These are phyloP conservation scores for Synanthedon formicaeformis DNA, from an alignment of 2,888 invertebrate species.

Conservation along the genomic window DNA sequence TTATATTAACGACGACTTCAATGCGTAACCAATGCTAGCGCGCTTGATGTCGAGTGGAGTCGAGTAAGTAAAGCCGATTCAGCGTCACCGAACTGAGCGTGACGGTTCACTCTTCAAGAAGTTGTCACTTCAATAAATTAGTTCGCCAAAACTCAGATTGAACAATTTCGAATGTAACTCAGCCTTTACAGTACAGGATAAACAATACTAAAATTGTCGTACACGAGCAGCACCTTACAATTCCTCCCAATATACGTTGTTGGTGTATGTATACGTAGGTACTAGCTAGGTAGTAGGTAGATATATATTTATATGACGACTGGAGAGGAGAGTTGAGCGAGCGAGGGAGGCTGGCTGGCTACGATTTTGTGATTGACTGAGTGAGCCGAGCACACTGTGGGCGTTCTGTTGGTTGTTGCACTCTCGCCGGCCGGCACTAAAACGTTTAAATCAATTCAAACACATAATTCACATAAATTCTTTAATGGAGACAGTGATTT, in stretches of 20 bases:
- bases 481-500: conserved; percentile 51
- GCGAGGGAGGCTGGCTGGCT: conserved; percentile 32
- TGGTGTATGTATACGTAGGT: not conserved
- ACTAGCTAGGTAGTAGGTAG: too few relatives aligned
- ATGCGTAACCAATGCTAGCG: too few relatives aligned
- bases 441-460: conserved; percentile 36
- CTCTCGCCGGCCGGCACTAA: conserved; percentile 47
- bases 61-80: too few relatives aligned
- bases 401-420: conserved; percentile 50
- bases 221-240: conserved; percentile 31
- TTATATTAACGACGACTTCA: too few relatives aligned
- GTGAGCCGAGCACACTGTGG: conserved; percentile 23
- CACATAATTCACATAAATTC: conserved; percentile 35
- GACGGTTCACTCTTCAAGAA: too few relatives aligned
- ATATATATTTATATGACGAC: not conserved
- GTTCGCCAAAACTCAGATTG: too few relatives aligned
- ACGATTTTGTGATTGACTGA: too few relatives aligned
- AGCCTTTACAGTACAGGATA: not conserved
- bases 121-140: too few relatives aligned
- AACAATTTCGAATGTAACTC: too few relatives aligned
- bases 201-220: conserved; percentile 19
- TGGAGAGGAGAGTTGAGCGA: conserved; percentile 14
- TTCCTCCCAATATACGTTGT: conserved; percentile 6
- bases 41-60: too few relatives aligned
- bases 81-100: too few relatives aligned